A percentile compares a stretch with the other conserved stretches of the same genome.
Evolutionary conservation across 2,888 invertebrate genomes (phyloP).

Genomic region (Macaria liturata): DNA sequence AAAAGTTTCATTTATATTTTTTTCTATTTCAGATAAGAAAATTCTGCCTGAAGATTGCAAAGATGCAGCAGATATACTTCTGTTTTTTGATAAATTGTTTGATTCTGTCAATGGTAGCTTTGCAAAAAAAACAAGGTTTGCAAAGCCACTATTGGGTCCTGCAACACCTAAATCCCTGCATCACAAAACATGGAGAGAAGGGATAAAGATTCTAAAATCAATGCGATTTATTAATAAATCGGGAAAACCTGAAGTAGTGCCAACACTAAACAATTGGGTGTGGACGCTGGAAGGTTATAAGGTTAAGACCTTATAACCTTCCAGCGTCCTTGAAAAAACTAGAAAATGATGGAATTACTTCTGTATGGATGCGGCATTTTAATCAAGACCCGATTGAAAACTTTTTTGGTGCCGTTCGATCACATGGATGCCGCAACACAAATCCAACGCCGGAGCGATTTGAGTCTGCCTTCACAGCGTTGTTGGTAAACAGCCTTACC

Average conservation of each 20-base stretch:
- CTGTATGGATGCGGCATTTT: constrained; percentile 7
- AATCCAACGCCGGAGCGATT: not conserved
- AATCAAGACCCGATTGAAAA: not conserved
- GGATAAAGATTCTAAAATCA: not conserved
- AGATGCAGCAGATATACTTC: constrained; percentile 33
- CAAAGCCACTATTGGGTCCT: constrained; percentile 24
- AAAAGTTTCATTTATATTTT: not conserved
- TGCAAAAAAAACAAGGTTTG: constrained; percentile 24
- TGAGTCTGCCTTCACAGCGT: not conserved
- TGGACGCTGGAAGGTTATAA: not conserved
- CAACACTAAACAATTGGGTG: not conserved
- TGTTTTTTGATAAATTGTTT: constrained; percentile 35
- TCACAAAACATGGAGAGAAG: not conserved
- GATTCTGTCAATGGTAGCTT: constrained; percentile 34
- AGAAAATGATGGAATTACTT: constrained; percentile 32
- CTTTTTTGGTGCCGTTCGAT: not conserved
- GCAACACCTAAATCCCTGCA: constrained; percentile 1
- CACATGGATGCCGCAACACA: not conserved
- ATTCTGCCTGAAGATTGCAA: constrained; percentile 31
- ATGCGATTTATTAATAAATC: not conserved
- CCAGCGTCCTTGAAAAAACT: constrained; percentile 15
- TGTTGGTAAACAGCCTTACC: not conserved
- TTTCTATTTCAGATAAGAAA: constrained; percentile 28
- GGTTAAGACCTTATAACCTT: too few species aligned
- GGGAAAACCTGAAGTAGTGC: not conserved